Evolutionary conservation across 2,888 invertebrate species (phyloP), one percentile per base, ranked within the genome.

Genomic region (Oxyscelio sp.): DNA sequence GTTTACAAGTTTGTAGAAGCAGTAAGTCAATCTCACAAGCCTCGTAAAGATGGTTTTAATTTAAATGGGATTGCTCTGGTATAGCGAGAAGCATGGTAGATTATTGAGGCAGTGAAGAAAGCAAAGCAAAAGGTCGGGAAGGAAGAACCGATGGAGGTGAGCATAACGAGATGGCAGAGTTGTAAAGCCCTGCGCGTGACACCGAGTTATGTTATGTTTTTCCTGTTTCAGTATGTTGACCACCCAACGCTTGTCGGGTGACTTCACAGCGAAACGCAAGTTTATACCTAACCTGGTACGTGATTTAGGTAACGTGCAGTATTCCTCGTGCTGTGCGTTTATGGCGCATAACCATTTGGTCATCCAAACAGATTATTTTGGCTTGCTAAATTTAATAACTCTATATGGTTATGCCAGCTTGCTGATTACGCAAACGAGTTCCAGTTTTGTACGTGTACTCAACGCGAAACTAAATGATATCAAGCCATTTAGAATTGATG

Each of bases 351-450:
- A 94, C 93, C 91, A 91, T 90, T 85, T 87, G 90, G 89, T 85
- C 91, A 90, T 91, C 90, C 90, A 91, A 90, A 90, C 91, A 92
- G 93, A 94, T 94, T 94, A 94, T 94, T 94, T 94, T 92, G 90
- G 92, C 92, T 92, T 94, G 94, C 94, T 94, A 94, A 94, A 93
- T 94, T 94, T 94, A 93, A 94, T 94, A 94, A 94, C 93, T 93
- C 90, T 89, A 89, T 88, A 89, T 88, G 87, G 92, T 92, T 92
- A 93, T 90, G 88, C 87, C 87, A 88, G 89, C 87, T 89, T 89
- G 88, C 92, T 91, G 92, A 93, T 93, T 93, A 92, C 92, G 88
- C 87, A 83, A 81, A 85, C 85, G 83, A 83, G 83, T 83, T 78
- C 54, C 68, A 78, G 82, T 83, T 83, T 84, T 80, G 82, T 78